Evolutionary conservation across 2,888 invertebrate species (phyloP), one percentile per base, ranked within the genome.

Genomic region (Volucella inanis): DNA sequence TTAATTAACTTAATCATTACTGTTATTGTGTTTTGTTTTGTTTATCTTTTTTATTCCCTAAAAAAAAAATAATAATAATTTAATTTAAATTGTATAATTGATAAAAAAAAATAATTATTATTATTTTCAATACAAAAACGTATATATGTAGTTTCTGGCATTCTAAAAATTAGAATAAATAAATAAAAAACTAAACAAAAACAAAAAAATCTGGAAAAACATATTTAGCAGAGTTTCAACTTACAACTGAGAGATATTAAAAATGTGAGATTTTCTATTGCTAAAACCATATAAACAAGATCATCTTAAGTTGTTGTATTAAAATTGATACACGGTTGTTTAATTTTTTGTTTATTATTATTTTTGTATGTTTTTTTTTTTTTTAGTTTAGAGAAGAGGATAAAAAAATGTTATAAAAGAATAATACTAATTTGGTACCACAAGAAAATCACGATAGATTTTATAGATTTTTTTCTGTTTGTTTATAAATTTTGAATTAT

Each of bases 371-470:
- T n/a, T n/a, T n/a, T 54, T 57, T 15, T 50, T 38, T 68, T 61
- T 43, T 38, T 22, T 38, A 72, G 18, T 31, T 31, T 31, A 47
- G 12, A 59, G 61, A 64, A 9, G 22, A 67, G 45, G 77, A 11
- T 67, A 78, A 65, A 59, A 54, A 68, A 83, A 70, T 64, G 67
- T 78, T 77, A 68, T 68, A 57, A 81, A 72, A 81, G 65, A 68
- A 77, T 86, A 86, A 86, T 82, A 86, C 86, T 82, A 86, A 86
- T 86, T 86, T 86, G 82, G 86, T 86, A 86, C 81, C 82, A 86
- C 77, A 78, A 82, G 47, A 86, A 82, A 74, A 82, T 86, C 78
- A 86, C 81, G 49, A 86, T 74, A 78, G 85, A 81, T 81, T 81
- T 64, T 72, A 72, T 72, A 78, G 55, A 55, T 64, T 64, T 71